Percentiles rank a stretch among this genome's conserved stretches.
These are phyloP conservation scores for Calyptomena viridis DNA, from an alignment of 2,113 vertebrate species.

Conservation along the genomic window DNA sequence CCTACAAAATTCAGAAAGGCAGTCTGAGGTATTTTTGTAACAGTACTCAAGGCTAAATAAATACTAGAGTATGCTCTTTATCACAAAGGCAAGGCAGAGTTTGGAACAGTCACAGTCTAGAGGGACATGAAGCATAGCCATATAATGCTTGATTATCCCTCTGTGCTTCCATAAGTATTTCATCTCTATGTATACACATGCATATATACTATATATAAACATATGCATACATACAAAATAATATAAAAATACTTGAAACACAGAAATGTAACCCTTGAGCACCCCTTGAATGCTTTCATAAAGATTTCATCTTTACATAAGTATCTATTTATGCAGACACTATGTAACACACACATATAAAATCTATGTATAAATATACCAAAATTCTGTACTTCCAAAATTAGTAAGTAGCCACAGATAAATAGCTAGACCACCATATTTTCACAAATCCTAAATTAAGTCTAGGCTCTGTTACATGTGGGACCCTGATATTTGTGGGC, in stretches of 20 bases:
- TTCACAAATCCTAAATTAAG: background rate
- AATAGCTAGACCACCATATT: background rate
- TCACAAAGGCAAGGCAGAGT: background rate
- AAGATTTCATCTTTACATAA: background rate
- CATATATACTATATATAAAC: background rate
- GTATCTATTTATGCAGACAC: background rate
- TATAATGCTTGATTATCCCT: background rate
- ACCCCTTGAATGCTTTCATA: background rate
- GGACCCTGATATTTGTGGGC: background rate
- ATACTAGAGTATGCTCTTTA: background rate
- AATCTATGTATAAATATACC: background rate
- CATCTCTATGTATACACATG: background rate
- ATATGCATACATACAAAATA: background rate
- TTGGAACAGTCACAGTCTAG: background rate
- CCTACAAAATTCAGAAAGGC: background rate
- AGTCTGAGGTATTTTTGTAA: background rate
- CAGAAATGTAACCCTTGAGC: background rate
- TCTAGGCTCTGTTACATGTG: background rate
- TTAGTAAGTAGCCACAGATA: background rate
- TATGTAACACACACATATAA: background rate
- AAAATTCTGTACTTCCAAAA: background rate
- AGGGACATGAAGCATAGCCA: background rate
- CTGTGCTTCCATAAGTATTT: background rate
- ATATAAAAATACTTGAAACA: background rate
- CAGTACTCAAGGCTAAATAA: constrained; percentile 9